phyloP scores from a whole-genome alignment of 1,140 invertebrate genomes.

The Acyrthosiphon pisum region DNA sequence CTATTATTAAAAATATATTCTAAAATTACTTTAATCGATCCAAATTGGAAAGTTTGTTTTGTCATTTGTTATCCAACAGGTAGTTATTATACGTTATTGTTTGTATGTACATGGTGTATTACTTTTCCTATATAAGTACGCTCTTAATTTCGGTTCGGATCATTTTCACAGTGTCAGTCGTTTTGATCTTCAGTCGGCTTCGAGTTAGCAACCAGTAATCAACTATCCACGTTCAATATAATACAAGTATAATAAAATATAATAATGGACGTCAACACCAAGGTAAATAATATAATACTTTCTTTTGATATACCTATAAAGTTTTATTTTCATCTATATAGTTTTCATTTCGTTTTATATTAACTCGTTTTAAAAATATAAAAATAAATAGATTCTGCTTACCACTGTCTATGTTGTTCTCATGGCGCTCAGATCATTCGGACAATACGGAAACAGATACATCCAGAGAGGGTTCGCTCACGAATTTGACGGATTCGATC shows the following conservation, averaged over 20 bases:
- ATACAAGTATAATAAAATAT: neutral
- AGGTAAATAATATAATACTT: conserved; percentile 7
- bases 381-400: neutral
- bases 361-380: neutral
- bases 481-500: neutral
- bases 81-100: neutral
- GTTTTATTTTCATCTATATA: neutral
- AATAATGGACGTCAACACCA: neutral
- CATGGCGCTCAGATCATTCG: neutral
- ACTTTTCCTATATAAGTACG: neutral
- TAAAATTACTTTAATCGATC: neutral
- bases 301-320: neutral
- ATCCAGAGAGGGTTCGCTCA: neutral
- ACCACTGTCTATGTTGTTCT: neutral
- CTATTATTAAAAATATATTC: neutral
- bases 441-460: neutral
- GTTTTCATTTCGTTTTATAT: neutral
- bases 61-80: neutral
- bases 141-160: no score
- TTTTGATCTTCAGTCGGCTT: neutral
- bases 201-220: neutral
- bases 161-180: neutral
- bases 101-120: neutral
- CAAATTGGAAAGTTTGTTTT: conserved; percentile 10
- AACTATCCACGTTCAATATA: neutral